Base-by-base conservation (phyloP, 2,113 vertebrate genomes). In the Oceanites oceanicus region DNA sequence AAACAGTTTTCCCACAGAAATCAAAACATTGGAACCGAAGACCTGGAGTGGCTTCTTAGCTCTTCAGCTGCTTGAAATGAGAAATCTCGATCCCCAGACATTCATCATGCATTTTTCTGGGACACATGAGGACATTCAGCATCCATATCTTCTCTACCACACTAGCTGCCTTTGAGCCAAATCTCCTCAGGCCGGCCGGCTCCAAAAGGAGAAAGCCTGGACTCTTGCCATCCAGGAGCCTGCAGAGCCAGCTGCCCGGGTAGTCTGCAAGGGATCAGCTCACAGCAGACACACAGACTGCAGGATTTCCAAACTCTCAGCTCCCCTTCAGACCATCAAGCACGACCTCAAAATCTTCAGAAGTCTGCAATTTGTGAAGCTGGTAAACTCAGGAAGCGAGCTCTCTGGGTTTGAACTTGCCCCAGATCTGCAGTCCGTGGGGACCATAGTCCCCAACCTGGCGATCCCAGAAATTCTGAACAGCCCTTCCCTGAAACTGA, bases 181-280 rank as follows among this genome's bases (percentile, higher is more conserved):
- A 1, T 6, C 30, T 44, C 6, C 50, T 58, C 30, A 53, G 56
- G 22, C 63, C 58, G 49, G 34, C 45, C 2, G 2, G 19, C 21
- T 66, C 34, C 0, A 10, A 42, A 30, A 42, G 30, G 21, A 56
- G 29, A 65, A 34, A 47, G 6, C 34, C 53, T 25, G 14, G 29
- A 29, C 13, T 71, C 0, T 3, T 1, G 0, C 20, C 2, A 1
- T 19, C 19, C 38, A 22, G 32, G 11, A 96, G 32, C 40, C 49
- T 19, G 16, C 5, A 13, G 29, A 18, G 27, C 18, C 34, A 49
- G 25, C 4, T 59, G 32, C 32, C 9, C 3, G 5, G 32, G 6
- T 47, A 79, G 40, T 25, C 44, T 72, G 21, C 6, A 16, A 75
- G 11, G n/a, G 12, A 52, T 32, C 47, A 72, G 62, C 44, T 81